Percentiles rank a stretch among this genome's conserved stretches.
Conservation (phyloP, 1,140 invertebrate species). For the Drosophila malerkotliana region DNA sequence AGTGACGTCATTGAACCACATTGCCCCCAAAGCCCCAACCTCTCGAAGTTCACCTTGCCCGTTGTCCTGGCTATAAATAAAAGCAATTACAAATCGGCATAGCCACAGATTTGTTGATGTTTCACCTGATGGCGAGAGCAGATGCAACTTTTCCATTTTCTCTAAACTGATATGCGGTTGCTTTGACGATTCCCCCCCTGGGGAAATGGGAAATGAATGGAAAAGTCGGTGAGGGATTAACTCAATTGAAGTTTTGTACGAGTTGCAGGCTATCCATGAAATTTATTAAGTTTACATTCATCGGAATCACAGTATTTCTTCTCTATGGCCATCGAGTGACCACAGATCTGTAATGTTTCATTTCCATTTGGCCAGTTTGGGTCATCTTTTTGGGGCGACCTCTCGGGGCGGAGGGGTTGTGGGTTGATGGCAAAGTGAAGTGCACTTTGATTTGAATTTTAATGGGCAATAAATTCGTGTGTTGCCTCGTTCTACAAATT, state of each 20-base stretch:
- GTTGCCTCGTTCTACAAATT: slow-evolving; percentile 47
- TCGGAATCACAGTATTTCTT: slow-evolving; percentile 17
- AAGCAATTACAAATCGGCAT: slow-evolving; percentile 64
- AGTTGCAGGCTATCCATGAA: slow-evolving; percentile 8
- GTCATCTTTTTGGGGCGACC: neutral
- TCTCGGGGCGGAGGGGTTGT: neutral
- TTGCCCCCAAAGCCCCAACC: neutral
- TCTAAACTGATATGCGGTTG: slow-evolving; percentile 29
- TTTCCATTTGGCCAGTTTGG: slow-evolving; percentile 34
- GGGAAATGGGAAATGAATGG: slow-evolving; percentile 11
- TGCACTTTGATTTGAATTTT: slow-evolving; percentile 55
- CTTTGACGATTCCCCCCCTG: slow-evolving; percentile 34
- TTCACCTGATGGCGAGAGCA: slow-evolving; percentile 18
- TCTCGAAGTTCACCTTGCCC: slow-evolving; percentile 3
- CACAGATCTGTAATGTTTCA: slow-evolving; percentile 22
- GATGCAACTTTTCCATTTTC: slow-evolving; percentile 40
- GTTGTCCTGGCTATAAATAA: slow-evolving; percentile 52
- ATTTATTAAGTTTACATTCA: slow-evolving; percentile 41
- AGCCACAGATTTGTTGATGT: slow-evolving; percentile 41
- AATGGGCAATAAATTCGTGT: slow-evolving; percentile 46
- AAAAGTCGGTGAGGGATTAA: slow-evolving; percentile 15
- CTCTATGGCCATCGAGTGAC: slow-evolving; percentile 25
- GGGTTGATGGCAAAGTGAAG: slow-evolving; percentile 7
- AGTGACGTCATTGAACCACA: slow-evolving; percentile 28
- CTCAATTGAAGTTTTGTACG: slow-evolving; percentile 35